Base-by-base conservation (phyloP, 2,888 invertebrate genomes). In the Epicampocera succincta region DNA sequence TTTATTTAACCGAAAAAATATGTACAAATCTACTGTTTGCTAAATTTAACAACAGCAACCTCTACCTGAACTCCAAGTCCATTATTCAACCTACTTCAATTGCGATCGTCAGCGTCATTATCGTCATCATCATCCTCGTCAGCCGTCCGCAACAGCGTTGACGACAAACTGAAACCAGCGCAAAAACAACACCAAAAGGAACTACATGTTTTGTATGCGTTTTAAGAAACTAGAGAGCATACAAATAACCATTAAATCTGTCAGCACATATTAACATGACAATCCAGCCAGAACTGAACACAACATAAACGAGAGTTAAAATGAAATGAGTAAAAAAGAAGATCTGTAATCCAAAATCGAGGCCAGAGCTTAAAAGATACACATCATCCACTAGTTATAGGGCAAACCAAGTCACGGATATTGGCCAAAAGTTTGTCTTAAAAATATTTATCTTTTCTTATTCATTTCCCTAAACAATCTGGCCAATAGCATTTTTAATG, bases 231-330 rank as follows among this genome's bases (percentile, higher is more conserved):
- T 73, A 65, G 82, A 73, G 69, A 74, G 82, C 84, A 79, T 84
- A 85, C 85, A 85, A 85, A 85, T 85, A 85, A 85, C 84, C 85
- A 85, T 85, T 85, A 85, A 85, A 84, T 84, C 85, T 85, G 85
- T 85, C 85, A 85, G 80, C 85, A 80, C 84, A 85, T 83, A 84
- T 85, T 85, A 84, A 84, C 84, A 84, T 84, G 84, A 84, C 84
- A 82, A 82, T 82, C 74, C 58, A 84, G 75, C 76, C 29, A 78
- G 78, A 83, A 83, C 72, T 21, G 77, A 82, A 68, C 66, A 85
- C 21, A 74, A 71, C 61, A 56, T 48, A 71, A 71, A 56, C 61
- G 60, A 66, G 52, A 76, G 61, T 17, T 48, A 54, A 54, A 76
- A 76, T 25, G 40, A 69, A 69, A 69, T 69, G 52, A 69, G n/a